phyloP scores from a whole-genome alignment of 2,797 vertebrate genomes.

The Coreius guichenoti region DNA sequence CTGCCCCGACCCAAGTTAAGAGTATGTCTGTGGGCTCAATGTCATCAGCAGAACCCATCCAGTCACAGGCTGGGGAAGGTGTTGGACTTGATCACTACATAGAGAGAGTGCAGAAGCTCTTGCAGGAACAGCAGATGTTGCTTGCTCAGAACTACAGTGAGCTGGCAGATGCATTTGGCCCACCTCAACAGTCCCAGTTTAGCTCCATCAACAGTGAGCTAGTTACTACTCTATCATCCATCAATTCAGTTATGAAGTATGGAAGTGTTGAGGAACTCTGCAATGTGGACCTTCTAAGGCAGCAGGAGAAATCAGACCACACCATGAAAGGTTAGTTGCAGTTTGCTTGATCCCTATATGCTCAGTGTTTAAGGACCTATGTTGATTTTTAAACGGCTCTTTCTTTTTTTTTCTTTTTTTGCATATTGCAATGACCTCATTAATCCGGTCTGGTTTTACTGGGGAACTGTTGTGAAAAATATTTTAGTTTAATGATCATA shows the following conservation, averaged over 20 bases:
- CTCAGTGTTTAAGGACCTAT: background rate
- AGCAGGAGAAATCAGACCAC: constrained; percentile 63
- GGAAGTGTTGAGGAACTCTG: constrained; percentile 85
- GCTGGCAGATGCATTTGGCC: constrained; percentile 92
- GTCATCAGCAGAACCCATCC: constrained; percentile 21
- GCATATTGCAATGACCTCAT: background rate
- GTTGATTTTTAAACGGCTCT: background rate
- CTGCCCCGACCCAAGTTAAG: constrained; percentile 55
- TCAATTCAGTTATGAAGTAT: constrained; percentile 92
- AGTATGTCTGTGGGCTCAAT: constrained; percentile 19
- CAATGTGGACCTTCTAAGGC: constrained; percentile 69
- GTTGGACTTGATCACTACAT: constrained; percentile 93
- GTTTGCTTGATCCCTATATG: background rate
- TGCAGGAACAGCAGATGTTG: constrained; percentile 94
- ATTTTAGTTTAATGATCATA: background rate
- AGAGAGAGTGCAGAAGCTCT: constrained; percentile 90
- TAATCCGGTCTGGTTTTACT: background rate
- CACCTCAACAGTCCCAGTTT: constrained; percentile 93
- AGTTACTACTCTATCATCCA: constrained; percentile 92
- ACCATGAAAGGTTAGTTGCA: constrained; percentile 70
- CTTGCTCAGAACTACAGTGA: constrained; percentile 96
- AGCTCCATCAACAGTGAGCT: constrained; percentile 94
- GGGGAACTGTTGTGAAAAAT: background rate
- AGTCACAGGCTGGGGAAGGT: constrained; percentile 65
- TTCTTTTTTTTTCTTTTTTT: background rate